A percentile compares a stretch with the other conserved stretches of the same genome.
These are phyloP conservation scores for Oreocharis arfaki DNA, from an alignment of 2,113 vertebrate genomes.

Conservation along the genomic window DNA sequence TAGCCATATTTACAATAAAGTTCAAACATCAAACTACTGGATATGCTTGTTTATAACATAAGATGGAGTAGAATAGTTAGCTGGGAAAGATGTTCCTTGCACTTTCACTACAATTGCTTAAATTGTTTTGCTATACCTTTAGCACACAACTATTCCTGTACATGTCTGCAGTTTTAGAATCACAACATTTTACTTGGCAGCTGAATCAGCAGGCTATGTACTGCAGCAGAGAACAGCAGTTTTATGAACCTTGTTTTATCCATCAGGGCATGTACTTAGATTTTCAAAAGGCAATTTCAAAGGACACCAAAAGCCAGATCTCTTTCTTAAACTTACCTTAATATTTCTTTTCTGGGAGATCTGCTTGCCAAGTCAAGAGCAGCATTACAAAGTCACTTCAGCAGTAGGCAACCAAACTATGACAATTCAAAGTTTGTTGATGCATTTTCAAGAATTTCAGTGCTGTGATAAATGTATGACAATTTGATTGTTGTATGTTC, in stretches of 20 bases:
- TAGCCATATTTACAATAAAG: background rate
- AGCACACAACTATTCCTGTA: background rate
- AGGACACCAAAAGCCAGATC: background rate
- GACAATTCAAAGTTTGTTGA: background rate
- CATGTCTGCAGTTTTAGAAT: background rate
- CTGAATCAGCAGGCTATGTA: background rate
- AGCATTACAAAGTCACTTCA: background rate
- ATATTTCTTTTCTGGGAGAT: background rate
- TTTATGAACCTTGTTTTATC: background rate
- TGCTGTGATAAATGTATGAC: background rate
- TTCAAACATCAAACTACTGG: background rate
- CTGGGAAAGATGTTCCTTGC: background rate
- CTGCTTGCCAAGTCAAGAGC: background rate
- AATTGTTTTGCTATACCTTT: background rate
- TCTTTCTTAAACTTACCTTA: background rate
- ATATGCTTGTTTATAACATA: background rate
- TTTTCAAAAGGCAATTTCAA: background rate
- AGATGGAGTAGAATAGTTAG: background rate
- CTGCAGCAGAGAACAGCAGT: background rate
- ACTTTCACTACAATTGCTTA: background rate
- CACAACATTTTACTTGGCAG: background rate
- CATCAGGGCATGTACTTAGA: background rate
- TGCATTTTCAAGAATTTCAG: background rate
- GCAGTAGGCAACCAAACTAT: background rate
- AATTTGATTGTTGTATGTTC: rapidly evolving